Evolutionary conservation across 2,113 vertebrate species (phyloP).

Genomic region (Limnothrissa miodon): DNA sequence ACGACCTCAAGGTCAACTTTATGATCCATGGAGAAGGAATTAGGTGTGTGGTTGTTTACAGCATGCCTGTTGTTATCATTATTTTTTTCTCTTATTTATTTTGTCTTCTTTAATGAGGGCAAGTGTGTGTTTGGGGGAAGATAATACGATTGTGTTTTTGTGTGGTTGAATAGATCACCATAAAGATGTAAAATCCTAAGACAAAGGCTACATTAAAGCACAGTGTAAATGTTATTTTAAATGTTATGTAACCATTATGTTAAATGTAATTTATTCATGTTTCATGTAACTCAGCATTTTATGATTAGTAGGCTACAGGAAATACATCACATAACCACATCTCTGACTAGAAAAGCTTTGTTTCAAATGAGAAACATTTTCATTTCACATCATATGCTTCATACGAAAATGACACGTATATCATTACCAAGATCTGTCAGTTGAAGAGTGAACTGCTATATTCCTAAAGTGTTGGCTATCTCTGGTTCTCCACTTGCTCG

Average conservation of each 20-base stretch:
- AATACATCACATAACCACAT: not conserved
- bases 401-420: not conserved
- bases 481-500: not conserved
- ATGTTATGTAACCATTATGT: too few species aligned
- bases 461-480: not conserved
- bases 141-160: not conserved
- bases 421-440: not conserved
- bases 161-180: not conserved
- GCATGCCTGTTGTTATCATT: not conserved
- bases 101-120: not conserved
- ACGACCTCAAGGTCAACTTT: not conserved
- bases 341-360: not conserved
- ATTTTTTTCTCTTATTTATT: not conserved
- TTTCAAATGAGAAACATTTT: not conserved
- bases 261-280: too few species aligned
- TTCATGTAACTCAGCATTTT: too few species aligned
- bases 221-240: too few species aligned
- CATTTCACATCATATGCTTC: not conserved
- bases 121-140: not conserved
- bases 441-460: not conserved
- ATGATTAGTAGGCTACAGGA: too few species aligned
- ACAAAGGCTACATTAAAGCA: too few species aligned
- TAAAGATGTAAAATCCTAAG: not conserved
- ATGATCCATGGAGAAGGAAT: not conserved
- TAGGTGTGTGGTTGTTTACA: not conserved